Base-by-base conservation (phyloP, 2,113 vertebrate genomes). In the Phodopus roborovskii region DNA sequence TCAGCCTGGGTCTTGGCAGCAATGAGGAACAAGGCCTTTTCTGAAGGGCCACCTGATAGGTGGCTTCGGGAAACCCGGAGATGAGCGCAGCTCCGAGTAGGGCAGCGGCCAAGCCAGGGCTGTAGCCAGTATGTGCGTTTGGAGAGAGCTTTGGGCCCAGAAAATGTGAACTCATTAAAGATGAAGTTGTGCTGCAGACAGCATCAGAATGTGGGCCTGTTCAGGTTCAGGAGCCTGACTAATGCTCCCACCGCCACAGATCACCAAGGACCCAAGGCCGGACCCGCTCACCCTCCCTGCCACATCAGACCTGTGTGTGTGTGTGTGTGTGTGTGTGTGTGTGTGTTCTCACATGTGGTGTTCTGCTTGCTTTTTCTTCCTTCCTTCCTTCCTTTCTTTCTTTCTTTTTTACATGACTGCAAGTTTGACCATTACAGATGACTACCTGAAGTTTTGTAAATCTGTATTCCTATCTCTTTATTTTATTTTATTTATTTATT, bases 311-410 rank as follows among this genome's bases (percentile, higher is more conserved):
- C 0, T 0, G 0, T 0, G 5, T 4, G 2, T 9, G 53, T 33
- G 2, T 2, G 0, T 0, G 3, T 48, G 0, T 0, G 5, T 4
- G 2, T 0, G 0, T 0, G 5, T 4, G 2, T 9, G 53, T 33
- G 2, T 2, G 0, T 0, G 3, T 48, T 28, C 33, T 66, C 28
- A 30, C n/a, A n/a, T n/a, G n/a, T 12, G 1, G 20, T 1, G 7
- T 7, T 12, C 20, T 4, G 0, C 0, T 0, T 22, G 30, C 16
- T 20, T 9, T 68, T 50, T 12, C 24, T n/a, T 20, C n/a, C n/a
- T n/a, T n/a, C n/a, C n/a, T n/a, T n/a, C n/a, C n/a, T n/a, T n/a
- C n/a, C n/a, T n/a, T n/a, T n/a, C n/a, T n/a, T n/a, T n/a, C n/a
- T n/a, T n/a, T n/a, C n/a, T n/a, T n/a, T n/a, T n/a, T n/a, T n/a